These are phyloP conservation scores for Xylocopa sonorina DNA, from an alignment of 1,140 invertebrate species.

Conservation along the genomic window DNA sequence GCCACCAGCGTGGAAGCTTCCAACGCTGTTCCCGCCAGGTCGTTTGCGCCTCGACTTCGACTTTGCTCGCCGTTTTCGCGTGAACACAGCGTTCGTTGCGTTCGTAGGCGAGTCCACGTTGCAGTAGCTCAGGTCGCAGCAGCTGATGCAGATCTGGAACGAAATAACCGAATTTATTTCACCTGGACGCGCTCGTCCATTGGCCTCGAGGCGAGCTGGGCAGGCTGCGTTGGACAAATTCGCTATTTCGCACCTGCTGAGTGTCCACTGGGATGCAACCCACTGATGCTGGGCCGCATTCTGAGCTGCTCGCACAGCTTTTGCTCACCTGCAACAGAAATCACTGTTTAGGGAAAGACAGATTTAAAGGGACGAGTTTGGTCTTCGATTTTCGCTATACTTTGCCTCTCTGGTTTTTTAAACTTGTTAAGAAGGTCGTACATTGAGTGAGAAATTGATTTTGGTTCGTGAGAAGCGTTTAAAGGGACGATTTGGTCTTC, in stretches of 20 bases:
- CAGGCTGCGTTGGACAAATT: slow-evolving; percentile 71
- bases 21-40: slow-evolving; percentile 72
- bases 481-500: too few species aligned
- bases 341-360: too few species aligned
- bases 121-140: slow-evolving; percentile 86
- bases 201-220: slow-evolving; percentile 17
- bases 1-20: slow-evolving; percentile 66
- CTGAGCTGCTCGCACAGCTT: slow-evolving; percentile 84
- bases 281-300: slow-evolving; percentile 84
- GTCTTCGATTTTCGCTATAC: too few species aligned
- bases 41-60: slow-evolving; percentile 76
- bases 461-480: too few species aligned
- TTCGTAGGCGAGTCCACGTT: slow-evolving; percentile 85
- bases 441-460: too few species aligned
- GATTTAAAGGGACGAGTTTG: too few species aligned
- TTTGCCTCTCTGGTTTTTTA: too few species aligned
- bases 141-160: slow-evolving; percentile 86
- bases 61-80: slow-evolving; percentile 76
- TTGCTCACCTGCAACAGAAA: slow-evolving; percentile 82
- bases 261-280: slow-evolving; percentile 85
- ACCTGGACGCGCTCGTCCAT: slow-evolving; percentile 39
- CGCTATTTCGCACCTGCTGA: slow-evolving; percentile 83
- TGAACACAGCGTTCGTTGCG: slow-evolving; percentile 83
- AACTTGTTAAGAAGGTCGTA: too few species aligned
- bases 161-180: slow-evolving; percentile 79